Conservation (phyloP, 2,888 invertebrate species). For the Ormyrus thymus region DNA sequence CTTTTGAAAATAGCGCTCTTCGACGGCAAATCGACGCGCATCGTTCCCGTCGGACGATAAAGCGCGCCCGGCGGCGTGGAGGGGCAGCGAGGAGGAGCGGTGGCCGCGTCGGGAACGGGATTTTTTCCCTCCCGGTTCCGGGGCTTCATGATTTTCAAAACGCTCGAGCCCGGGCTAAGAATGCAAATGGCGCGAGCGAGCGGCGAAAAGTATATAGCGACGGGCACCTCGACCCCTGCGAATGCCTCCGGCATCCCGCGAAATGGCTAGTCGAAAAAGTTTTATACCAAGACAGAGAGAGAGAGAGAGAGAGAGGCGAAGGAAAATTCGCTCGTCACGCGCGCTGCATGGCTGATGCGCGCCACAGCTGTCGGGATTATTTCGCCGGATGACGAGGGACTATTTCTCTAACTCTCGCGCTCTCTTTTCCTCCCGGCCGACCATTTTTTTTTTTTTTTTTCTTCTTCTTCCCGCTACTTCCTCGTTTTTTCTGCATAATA, state of each 20-base stretch:
- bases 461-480: neutral
- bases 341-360: constrained; percentile 65
- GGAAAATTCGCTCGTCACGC: constrained; percentile 58
- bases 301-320: constrained; percentile 34
- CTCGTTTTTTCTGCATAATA: constrained; percentile 40
- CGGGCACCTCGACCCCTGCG: constrained; percentile 43
- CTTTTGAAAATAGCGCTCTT: constrained; percentile 26
- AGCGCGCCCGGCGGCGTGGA: constrained; percentile 35
- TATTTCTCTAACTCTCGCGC: neutral
- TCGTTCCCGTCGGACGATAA: constrained; percentile 52
- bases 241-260: constrained; percentile 58
- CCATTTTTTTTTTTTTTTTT: constrained; percentile 17
- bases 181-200: constrained; percentile 65
- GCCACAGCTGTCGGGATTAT: constrained; percentile 69
- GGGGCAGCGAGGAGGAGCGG: neutral
- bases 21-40: constrained; percentile 18
- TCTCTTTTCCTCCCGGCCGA: constrained; percentile 54
- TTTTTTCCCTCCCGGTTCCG: constrained; percentile 7
- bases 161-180: constrained; percentile 61
- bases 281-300: constrained; percentile 59
- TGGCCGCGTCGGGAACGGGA: neutral
- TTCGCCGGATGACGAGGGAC: constrained; percentile 57
- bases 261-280: constrained; percentile 58
- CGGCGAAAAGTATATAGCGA: neutral
- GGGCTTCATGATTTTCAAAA: constrained; percentile 43